A percentile compares a stretch with the other conserved stretches of the same genome.
phyloP scores from a whole-genome alignment of 2,113 vertebrate species.

The Tyto alba region DNA sequence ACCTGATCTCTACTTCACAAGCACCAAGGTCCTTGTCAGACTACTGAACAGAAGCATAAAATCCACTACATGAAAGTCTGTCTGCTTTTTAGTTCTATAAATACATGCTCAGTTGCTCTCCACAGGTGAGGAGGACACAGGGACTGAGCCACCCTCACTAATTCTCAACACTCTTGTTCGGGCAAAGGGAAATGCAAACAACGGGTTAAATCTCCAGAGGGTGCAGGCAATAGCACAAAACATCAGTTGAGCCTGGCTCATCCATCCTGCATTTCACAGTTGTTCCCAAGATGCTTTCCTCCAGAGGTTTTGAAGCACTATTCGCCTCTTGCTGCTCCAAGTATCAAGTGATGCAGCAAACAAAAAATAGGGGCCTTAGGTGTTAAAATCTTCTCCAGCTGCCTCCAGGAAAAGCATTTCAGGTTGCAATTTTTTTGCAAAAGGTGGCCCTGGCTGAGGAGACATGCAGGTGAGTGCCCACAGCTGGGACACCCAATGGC shows the following conservation, averaged over 20 bases:
- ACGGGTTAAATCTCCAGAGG: neutral
- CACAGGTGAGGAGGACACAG: neutral
- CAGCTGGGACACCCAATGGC: neutral
- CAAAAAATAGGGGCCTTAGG: neutral
- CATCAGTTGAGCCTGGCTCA: fast-evolving
- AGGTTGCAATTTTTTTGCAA: neutral
- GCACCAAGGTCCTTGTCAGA: neutral
- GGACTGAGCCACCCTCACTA: neutral
- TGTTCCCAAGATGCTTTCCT: neutral
- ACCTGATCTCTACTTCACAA: constrained; percentile 35
- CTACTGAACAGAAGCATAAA: neutral
- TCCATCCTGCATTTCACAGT: neutral
- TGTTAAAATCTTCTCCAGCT: neutral
- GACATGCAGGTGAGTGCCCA: neutral
- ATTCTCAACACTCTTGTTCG: neutral
- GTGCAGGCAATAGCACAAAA: neutral
- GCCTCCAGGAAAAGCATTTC: neutral
- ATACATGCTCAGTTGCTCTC: neutral
- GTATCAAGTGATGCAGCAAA: neutral
- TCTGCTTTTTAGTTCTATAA: neutral
- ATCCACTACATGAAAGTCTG: neutral
- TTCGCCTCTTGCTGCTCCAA: neutral
- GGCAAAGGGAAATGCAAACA: neutral
- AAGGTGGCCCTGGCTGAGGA: neutral
- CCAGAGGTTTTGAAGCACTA: neutral